Evolutionary conservation across 2,113 vertebrate species (phyloP).

Genomic region (Gymnogyps californianus): DNA sequence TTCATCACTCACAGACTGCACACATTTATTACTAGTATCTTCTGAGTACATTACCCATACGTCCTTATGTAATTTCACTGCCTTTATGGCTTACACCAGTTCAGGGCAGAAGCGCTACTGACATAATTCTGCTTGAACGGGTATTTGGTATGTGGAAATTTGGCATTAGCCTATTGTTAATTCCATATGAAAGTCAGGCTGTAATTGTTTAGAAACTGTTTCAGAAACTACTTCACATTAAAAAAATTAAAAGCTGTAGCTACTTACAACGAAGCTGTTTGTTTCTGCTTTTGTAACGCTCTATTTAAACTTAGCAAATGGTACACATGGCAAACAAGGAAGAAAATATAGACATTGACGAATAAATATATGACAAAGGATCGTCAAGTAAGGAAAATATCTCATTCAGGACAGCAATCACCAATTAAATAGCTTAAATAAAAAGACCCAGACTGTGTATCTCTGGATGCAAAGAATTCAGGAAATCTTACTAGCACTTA

Average conservation of each 20-base stretch:
- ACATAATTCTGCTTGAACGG: neutral
- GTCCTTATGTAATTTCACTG: neutral
- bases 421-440: neutral
- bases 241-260: neutral
- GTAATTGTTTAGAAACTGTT: neutral
- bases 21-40: neutral
- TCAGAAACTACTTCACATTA: neutral
- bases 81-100: neutral
- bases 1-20: neutral
- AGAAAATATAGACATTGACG: neutral
- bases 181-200: neutral
- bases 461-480: neutral
- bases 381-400: neutral
- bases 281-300: neutral
- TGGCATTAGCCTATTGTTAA: neutral
- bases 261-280: neutral
- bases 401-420: neutral
- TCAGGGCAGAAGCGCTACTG: neutral
- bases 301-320: neutral
- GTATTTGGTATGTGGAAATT: neutral
- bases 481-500: neutral
- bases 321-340: neutral
- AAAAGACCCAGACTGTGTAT: neutral
- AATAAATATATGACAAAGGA: neutral
- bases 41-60: neutral